A percentile compares a stretch with the other conserved stretches of the same genome.
phyloP scores from a whole-genome alignment of 2,888 invertebrate species.

The Oscheius sp. region DNA sequence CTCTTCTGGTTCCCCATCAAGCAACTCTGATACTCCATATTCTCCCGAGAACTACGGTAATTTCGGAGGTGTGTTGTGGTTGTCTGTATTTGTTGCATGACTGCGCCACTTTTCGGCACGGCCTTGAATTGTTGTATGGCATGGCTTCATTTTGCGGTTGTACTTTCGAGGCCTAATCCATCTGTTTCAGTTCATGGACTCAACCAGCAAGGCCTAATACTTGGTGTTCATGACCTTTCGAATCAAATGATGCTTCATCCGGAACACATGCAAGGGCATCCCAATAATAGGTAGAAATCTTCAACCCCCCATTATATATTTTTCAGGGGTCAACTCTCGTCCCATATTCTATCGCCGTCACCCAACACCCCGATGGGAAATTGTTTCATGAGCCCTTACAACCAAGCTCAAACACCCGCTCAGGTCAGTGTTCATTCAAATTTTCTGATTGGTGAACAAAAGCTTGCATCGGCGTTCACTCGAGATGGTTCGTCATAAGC shows the following conservation, averaged over 20 bases:
- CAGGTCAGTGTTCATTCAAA: slow-evolving; percentile 5
- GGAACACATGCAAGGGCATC: slow-evolving; percentile 31
- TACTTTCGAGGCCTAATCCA: neutral
- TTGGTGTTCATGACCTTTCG: slow-evolving; percentile 41
- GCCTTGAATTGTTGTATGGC: slow-evolving; percentile 24
- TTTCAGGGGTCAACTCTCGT: slow-evolving; percentile 25
- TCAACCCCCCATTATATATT: neutral
- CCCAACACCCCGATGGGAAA: slow-evolving; percentile 19
- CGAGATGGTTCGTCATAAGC: neutral
- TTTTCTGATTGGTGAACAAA: neutral
- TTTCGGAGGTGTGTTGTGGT: slow-evolving; percentile 38
- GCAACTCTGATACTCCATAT: slow-evolving; percentile 64
- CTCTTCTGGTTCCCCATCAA: slow-evolving; percentile 62
- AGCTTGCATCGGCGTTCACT: neutral
- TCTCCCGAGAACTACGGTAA: slow-evolving; percentile 61
- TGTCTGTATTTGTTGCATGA: slow-evolving; percentile 9
- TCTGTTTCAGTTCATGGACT: slow-evolving; percentile 30
- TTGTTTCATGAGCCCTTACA: slow-evolving; percentile 28
- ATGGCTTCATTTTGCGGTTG: neutral
- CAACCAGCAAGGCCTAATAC: slow-evolving; percentile 47
- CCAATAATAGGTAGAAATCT: slow-evolving; percentile 1
- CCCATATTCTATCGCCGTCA: slow-evolving; percentile 30
- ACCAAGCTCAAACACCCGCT: slow-evolving; percentile 14
- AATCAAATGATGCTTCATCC: slow-evolving; percentile 31
- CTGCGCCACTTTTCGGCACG: slow-evolving; percentile 14